A percentile compares a stretch with the other conserved stretches of the same genome.
These are phyloP conservation scores for Vollenhovia emeryi DNA, from an alignment of 1,140 invertebrate genomes.

Conservation along the genomic window DNA sequence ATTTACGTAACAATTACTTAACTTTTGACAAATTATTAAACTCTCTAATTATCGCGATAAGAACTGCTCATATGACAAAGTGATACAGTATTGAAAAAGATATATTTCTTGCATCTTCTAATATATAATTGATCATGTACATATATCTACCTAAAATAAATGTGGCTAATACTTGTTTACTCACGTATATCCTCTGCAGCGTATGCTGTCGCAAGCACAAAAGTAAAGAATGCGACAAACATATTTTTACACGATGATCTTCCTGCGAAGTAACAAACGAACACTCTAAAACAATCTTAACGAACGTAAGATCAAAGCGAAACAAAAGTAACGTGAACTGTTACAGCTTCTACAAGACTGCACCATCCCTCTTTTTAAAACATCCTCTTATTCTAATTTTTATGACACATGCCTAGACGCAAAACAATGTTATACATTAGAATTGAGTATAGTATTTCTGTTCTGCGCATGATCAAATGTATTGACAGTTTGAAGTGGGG, in stretches of 20 bases:
- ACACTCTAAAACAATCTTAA: background rate
- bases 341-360: slow-evolving; percentile 73
- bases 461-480: background rate
- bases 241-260: background rate
- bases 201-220: background rate
- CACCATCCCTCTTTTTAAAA: background rate
- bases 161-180: background rate
- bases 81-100: background rate
- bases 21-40: background rate
- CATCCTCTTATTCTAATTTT: background rate
- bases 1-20: background rate
- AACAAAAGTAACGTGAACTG: slow-evolving; percentile 60
- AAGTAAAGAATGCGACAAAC: background rate
- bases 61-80: background rate
- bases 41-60: background rate
- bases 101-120: background rate
- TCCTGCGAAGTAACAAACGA: background rate
- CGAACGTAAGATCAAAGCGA: background rate
- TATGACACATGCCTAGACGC: background rate
- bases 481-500: background rate
- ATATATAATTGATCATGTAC: background rate
- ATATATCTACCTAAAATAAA: background rate
- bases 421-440: background rate
- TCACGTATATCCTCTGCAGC: slow-evolving; percentile 15
- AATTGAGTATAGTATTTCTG: background rate